Evolutionary conservation across 1,140 invertebrate species (phyloP).

Genomic region (Zaprionus inermis): DNA sequence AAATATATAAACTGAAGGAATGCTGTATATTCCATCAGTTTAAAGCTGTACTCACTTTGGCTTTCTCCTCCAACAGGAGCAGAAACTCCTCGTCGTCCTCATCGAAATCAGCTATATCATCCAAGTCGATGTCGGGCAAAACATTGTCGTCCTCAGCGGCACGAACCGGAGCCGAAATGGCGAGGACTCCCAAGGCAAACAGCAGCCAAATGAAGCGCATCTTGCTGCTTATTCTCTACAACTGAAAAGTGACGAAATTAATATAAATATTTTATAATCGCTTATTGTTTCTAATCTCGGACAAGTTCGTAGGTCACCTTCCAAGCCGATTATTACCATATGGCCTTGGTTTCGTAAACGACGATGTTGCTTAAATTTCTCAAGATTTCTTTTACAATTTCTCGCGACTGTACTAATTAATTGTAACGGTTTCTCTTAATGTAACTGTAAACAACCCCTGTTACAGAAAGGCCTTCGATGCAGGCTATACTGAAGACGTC

Average conservation of each 20-base stretch:
- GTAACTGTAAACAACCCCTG: slow-evolving; percentile 38
- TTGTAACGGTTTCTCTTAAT: slow-evolving; percentile 9
- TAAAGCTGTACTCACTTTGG: slow-evolving; percentile 46
- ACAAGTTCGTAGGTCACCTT: neutral
- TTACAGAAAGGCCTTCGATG: slow-evolving; percentile 6
- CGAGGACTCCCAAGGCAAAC: slow-evolving; percentile 70
- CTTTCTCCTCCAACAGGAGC: slow-evolving; percentile 73
- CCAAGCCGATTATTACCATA: slow-evolving; percentile 6
- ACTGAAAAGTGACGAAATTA: slow-evolving; percentile 27
- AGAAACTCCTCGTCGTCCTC: slow-evolving; percentile 79
- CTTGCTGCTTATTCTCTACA: slow-evolving; percentile 13
- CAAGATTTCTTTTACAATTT: slow-evolving; percentile 9
- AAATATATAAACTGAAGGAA: no score
- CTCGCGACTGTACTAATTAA: slow-evolving; percentile 27
- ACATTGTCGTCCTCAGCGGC: slow-evolving; percentile 44
- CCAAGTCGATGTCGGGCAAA: slow-evolving; percentile 43
- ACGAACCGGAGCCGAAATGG: slow-evolving; percentile 42
- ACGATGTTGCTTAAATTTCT: neutral
- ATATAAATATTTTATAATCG: slow-evolving; percentile 3
- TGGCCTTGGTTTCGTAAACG: neutral
- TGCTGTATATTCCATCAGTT: no score
- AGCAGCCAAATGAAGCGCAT: slow-evolving; percentile 71
- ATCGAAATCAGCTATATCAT: slow-evolving; percentile 64
- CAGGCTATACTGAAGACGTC: neutral
- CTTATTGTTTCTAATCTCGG: neutral